Evolutionary conservation across 2,888 invertebrate genomes (phyloP).

Genomic region (Ligdia adustata): DNA sequence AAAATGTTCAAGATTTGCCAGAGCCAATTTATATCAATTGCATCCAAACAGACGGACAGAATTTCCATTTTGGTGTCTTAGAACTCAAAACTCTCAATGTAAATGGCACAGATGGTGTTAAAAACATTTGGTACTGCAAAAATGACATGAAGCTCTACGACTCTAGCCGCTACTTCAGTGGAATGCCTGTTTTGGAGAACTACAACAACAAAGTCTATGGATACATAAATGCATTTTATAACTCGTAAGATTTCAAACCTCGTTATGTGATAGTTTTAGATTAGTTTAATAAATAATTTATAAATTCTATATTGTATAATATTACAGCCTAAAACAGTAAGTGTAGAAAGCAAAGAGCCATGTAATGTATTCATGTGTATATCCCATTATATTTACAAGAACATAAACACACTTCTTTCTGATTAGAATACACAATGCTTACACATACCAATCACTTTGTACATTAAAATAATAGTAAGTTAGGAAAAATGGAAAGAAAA

Average conservation of each 20-base stretch:
- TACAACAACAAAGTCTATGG: conserved; percentile 92
- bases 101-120: conserved; percentile 80
- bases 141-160: conserved; percentile 86
- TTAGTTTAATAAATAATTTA: conserved; percentile 46
- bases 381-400: conserved; percentile 81
- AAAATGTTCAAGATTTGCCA: conserved; percentile 85
- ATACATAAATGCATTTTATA: conserved; percentile 91
- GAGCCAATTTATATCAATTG: conserved; percentile 93
- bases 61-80: conserved; percentile 91
- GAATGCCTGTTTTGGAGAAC: conserved; percentile 87
- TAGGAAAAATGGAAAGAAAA: conserved; percentile 64
- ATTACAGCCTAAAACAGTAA: conserved; percentile 28
- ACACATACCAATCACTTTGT: conserved; percentile 78
- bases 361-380: conserved; percentile 80
- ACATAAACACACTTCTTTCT: conserved; percentile 79
- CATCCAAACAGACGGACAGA: conserved; percentile 90
- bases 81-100: conserved; percentile 93
- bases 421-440: conserved; percentile 76
- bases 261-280: conserved; percentile 37
- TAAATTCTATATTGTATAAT: conserved; percentile 38
- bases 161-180: conserved; percentile 85
- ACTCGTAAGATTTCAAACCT: conserved; percentile 71
- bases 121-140: conserved; percentile 92
- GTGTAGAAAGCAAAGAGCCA: conserved; percentile 42
- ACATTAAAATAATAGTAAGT: conserved; percentile 75